These are phyloP conservation scores for Cebidichthys violaceus DNA, from an alignment of 2,113 vertebrate genomes.

Conservation along the genomic window DNA sequence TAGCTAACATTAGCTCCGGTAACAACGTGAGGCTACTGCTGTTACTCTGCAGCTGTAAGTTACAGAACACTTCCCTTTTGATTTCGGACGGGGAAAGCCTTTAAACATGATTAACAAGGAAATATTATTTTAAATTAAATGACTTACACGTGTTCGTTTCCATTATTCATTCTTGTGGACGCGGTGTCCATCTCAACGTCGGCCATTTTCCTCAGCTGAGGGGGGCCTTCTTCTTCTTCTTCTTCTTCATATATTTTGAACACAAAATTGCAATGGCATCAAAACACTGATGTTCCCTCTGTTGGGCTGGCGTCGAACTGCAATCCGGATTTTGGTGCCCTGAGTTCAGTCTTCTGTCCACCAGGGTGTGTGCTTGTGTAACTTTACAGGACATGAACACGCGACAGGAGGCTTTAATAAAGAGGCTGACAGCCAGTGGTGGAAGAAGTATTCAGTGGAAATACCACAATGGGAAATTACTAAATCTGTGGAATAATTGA, in stretches of 20 bases:
- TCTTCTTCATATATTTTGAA: conserved; percentile 53
- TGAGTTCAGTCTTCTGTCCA: conserved; percentile 32
- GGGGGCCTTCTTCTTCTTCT: conserved; percentile 1
- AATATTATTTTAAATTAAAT: neutral
- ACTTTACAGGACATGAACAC: neutral
- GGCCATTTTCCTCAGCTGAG: conserved; percentile 79
- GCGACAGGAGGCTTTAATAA: neutral
- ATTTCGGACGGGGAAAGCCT: fast-evolving
- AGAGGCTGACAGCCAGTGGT: neutral
- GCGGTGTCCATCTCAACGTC: conserved; percentile 81
- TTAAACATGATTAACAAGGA: too few relatives aligned
- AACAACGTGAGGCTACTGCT: conserved; percentile 37
- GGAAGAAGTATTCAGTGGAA: too few relatives aligned
- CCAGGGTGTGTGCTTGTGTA: conserved; percentile 33
- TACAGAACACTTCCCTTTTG: fast-evolving
- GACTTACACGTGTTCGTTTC: conserved; percentile 82
- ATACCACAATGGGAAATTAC: neutral
- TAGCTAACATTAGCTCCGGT: conserved; percentile 47
- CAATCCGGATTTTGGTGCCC: neutral
- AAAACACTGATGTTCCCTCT: conserved; percentile 15
- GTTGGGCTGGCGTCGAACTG: conserved; percentile 28
- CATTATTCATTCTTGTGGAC: conserved; percentile 83
- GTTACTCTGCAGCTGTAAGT: neutral
- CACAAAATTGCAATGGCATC: neutral
- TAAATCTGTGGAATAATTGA: neutral